A percentile compares a stretch with the other conserved stretches of the same genome.
Evolutionary conservation across 2,888 invertebrate genomes (phyloP).

Genomic region (Yponomeuta cagnagella): DNA sequence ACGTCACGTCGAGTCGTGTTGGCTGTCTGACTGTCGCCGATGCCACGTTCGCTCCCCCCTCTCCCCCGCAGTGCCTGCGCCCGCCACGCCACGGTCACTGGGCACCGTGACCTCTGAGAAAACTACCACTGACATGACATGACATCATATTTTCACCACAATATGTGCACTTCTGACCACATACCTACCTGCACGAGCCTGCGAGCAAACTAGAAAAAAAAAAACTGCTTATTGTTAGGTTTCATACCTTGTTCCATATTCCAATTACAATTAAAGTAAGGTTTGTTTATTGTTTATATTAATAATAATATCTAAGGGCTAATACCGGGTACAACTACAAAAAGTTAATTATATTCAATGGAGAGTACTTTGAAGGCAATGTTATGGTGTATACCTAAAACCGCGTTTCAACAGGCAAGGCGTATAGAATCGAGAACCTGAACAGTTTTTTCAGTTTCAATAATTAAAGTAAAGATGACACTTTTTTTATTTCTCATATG

Average conservation of each 20-base stretch:
- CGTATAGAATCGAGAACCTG: too few relatives aligned
- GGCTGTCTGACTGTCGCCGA: constrained; percentile 22
- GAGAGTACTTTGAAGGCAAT: background rate
- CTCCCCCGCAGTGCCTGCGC: constrained; percentile 30
- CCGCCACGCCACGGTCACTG: constrained; percentile 60
- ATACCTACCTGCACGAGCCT: background rate
- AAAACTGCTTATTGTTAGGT: background rate
- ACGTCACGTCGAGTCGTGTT: constrained; percentile 28
- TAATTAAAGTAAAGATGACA: too few relatives aligned
- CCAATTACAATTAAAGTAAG: constrained; percentile 10
- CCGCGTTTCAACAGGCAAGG: too few relatives aligned
- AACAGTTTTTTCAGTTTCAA: too few relatives aligned
- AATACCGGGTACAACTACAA: background rate
- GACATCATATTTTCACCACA: constrained; percentile 8
- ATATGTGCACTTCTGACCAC: constrained; percentile 8
- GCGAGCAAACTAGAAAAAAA: background rate
- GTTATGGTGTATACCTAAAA: background rate
- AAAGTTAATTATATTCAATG: background rate
- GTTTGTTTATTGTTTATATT: constrained; percentile 2
- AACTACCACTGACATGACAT: constrained; percentile 34
- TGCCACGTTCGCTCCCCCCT: constrained; percentile 14
- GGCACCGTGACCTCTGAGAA: constrained; percentile 64
- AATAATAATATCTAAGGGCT: constrained; percentile 10
- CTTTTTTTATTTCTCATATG: too few relatives aligned
- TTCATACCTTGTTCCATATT: background rate